Evolutionary conservation across 2,113 vertebrate species (phyloP), one percentile per base, ranked within the genome.

Genomic region (Heterocephalus glaber): DNA sequence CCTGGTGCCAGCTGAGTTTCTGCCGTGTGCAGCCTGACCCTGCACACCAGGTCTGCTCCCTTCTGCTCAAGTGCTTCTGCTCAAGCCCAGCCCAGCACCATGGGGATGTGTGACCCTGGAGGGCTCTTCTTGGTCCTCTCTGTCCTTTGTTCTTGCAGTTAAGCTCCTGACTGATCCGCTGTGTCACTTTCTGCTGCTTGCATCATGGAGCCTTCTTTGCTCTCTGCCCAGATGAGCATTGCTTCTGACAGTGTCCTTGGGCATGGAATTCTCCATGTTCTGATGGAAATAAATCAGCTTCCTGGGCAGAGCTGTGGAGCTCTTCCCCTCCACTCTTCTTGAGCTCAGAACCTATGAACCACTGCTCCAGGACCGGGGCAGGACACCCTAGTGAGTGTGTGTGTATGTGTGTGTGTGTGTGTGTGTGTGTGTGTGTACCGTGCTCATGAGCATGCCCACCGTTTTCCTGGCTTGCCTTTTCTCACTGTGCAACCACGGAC

Each of bases 201-300:
- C 80, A 63, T 68, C 66, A n/a, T 52, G 35, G 63, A 93, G 38
- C 20, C 56, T 81, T 82, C 79, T 95, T 87, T 58, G 61, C 66
- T 88, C 74, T 93, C 28, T 26, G 63, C 38, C 54, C 79, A 91
- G 44, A 96, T 56, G 44, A 22, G 86, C 68, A 95, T 17, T 30
- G 56, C 56, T 96, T 95, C 84, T 77, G 95, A 96, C 92, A 84
- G 13, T n/a, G 60, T 44, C 86, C 56, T 93, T 49, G 70, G 83
- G 93, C 89, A 47, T 22, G 79, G 56, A 95, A 85, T 82, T 95
- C 77, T 94, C 65, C 65, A 61, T 33, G 61, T 6, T 89, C 44
- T 44, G 11, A 58, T 92, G 60, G 90, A 85, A 88, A 92, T 65
- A 63, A 88, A 58, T 65, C 80, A 86, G 70, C n/a, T 74, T 60